Evolutionary conservation across 1,140 invertebrate species (phyloP), one percentile per base, ranked within the genome.

Genomic region (Hesperophylax magnus): DNA sequence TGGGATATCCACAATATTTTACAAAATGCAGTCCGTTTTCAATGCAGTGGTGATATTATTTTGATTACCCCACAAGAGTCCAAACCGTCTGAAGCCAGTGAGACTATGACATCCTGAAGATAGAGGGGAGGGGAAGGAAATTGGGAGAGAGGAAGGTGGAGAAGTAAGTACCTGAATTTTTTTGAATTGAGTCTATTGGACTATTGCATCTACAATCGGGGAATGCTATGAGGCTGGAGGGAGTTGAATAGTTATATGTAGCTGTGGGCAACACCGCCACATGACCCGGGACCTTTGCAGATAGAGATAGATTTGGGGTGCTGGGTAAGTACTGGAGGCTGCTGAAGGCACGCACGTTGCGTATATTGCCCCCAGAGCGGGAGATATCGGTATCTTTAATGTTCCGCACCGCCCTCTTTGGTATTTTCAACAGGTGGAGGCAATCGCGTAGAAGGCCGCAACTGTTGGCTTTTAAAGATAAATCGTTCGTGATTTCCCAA

Each of bases 321-420:
- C 2, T 47, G 39, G 39, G 39, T 34, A 8, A 6, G 15, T 22
- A 22, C 60, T 20, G 17, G 65, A 34, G 7, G 15, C 27, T 67
- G 31, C 31, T 9, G 24, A 34, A 65, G 22, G 17, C 20, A 31
- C 63, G 31, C 34, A 39, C 1, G 24, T 31, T 39, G 14, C 18
- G 31, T 34, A 7, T 65, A 14, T 17, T 27, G 27, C 65, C 34
- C 61, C 15, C 24, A 56, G 61, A 67, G 18, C 63, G 14, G 65
- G 18, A 69, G 65, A 69, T 76, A 61, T 76, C 54, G 18, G 74
- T 17, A 76, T 47, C 39, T 47, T 47, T 14, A 47, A 47, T 47
- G 39, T 11, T 20, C 17, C 69, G 22, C 69, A 31, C 65, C 39
- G 69, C 34, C 34, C 39, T 47, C 69, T 18, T 47, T 47, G 52